A percentile compares a stretch with the other conserved stretches of the same genome.
phyloP scores from a whole-genome alignment of 2,797 vertebrate genomes.

The Notamacropus eugenii region DNA sequence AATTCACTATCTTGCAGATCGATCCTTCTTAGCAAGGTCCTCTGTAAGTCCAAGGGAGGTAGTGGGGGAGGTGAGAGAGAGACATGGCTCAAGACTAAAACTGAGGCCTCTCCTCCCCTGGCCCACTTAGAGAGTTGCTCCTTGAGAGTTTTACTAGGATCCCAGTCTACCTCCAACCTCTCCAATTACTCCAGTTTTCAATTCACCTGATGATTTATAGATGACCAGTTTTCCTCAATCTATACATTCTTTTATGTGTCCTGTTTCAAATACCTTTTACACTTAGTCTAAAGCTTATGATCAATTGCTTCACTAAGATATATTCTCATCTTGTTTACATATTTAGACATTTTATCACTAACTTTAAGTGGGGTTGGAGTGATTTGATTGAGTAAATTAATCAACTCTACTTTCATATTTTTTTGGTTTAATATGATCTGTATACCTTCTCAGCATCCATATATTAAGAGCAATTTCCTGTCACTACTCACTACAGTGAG shows the following conservation, averaged over 20 bases:
- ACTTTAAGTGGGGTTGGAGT: neutral
- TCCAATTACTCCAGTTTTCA: neutral
- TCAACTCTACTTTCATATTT: neutral
- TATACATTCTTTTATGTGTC: neutral
- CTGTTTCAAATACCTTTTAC: neutral
- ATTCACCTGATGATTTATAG: neutral
- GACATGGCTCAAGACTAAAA: neutral
- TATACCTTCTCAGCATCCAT: neutral
- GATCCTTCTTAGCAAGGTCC: neutral
- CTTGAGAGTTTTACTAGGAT: neutral
- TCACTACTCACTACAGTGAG: neutral
- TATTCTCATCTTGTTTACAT: neutral
- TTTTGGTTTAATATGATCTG: neutral
- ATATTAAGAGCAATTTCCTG: neutral
- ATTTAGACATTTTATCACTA: neutral
- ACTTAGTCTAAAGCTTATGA: neutral
- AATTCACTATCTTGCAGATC: neutral
- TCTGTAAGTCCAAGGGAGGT: neutral
- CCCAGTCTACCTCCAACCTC: neutral
- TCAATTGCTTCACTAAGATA: neutral
- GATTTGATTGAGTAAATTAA: neutral
- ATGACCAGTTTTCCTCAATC: neutral
- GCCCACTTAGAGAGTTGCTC: neutral
- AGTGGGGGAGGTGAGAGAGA: neutral
- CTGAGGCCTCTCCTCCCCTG: neutral